Percentiles rank a stretch among this genome's conserved stretches.
Conservation (phyloP, 64 coral and sea anemone genomes). For the Pocillopora verrucosa region DNA sequence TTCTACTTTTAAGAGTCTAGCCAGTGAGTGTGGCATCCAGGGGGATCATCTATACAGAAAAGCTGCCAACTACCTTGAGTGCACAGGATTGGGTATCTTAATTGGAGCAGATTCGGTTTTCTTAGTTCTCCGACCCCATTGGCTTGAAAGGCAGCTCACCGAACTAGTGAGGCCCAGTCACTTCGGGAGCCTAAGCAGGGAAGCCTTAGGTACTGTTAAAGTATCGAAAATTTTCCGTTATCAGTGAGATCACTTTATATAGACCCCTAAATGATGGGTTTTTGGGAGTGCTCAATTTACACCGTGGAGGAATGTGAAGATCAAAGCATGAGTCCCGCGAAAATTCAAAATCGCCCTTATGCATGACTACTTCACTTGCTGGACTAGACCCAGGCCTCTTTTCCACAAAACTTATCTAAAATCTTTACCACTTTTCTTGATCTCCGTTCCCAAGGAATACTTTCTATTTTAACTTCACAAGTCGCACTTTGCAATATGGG, state of each 20-base stretch:
- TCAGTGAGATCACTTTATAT: neutral
- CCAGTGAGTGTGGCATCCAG: conserved; percentile 56
- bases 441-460: no score
- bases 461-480: no score
- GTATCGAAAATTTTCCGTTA: neutral
- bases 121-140: conserved; percentile 17
- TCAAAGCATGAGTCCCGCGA: no score
- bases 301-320: no score
- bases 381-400: no score
- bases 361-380: no score
- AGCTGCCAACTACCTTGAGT: conserved; percentile 26
- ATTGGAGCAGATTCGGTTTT: conserved; percentile 16
- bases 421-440: no score
- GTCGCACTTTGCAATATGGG: no score
- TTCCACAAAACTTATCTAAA: no score
- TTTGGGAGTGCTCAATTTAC: no score
- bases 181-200: neutral
- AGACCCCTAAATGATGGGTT: no score
- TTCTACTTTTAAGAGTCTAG: conserved; percentile 24
- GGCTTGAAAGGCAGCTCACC: conserved; percentile 38
- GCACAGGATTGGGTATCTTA: conserved; percentile 14
- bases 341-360: no score
- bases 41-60: neutral
- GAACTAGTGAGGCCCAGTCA: conserved; percentile 19
- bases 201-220: neutral